Evolutionary conservation across 2,888 invertebrate genomes (phyloP), one percentile per base, ranked within the genome.

Genomic region (Hemicrepidius hirtus): DNA sequence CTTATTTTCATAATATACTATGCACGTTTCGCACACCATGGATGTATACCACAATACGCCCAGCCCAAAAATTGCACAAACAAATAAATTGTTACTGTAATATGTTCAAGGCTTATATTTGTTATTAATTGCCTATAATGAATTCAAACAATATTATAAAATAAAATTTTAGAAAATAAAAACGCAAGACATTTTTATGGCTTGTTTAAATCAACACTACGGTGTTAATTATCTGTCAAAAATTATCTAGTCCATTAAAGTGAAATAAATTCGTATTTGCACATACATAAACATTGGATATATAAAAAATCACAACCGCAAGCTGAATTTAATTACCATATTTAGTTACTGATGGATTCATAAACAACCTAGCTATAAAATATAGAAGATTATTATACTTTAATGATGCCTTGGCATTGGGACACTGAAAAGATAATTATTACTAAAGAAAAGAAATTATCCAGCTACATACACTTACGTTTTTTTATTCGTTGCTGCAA

Each of bases 201-300:
- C 20, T 16, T 24, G 10, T 28, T 65, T 60, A 71, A 76, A 77
- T 79, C 77, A 78, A 68, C 78, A 78, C 75, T 68, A 44, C 50
- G 63, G 78, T 79, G 79, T 69, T 78, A 78, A 79, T 77, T 77
- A 75, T 53, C 46, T 44, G 67, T 68, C 68, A 66, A 73, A 32
- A 77, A 76, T 76, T 74, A 76, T 75, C 4, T 71, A 77, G 68
- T 77, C 67, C 75, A 77, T 78, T 74, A 77, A 75, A 78, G 68
- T 65, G 71, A 73, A 75, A 78, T 77, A 76, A 77, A 76, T 55
- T 18, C 37, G 37, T 64, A 78, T 79, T 79, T 78, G 76, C 78
- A 78, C 77, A 70, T 18, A 7, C 44, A 60, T 37, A 57, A 37
- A 35, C 18, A 10, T n/a, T 37, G n/a, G 6, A 32, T 13, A 3